Evolutionary conservation across 2,113 vertebrate genomes (phyloP).

Genomic region (Chaenogobius annularis): DNA sequence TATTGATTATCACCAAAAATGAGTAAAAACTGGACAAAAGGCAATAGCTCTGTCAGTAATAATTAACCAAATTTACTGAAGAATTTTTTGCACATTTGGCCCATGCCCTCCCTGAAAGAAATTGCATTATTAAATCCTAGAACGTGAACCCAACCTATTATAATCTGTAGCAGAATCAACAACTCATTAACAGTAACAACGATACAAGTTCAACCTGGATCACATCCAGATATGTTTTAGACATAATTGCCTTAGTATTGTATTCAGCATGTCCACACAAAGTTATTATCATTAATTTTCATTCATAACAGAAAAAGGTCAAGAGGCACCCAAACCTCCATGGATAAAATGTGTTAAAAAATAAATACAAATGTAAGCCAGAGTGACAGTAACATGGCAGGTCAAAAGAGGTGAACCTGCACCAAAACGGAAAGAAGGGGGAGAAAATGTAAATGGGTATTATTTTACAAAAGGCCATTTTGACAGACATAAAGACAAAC

Average conservation of each 20-base stretch:
- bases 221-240: background rate
- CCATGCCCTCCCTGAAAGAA: too few relatives aligned
- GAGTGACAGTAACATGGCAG: slow-evolving; percentile 13
- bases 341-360: background rate
- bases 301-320: background rate
- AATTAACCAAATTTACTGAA: too few relatives aligned
- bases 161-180: background rate
- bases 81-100: too few relatives aligned
- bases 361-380: background rate
- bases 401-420: slow-evolving; percentile 23
- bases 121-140: too few relatives aligned
- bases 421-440: background rate
- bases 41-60: too few relatives aligned
- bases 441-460: too few relatives aligned
- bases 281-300: background rate
- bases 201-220: background rate
- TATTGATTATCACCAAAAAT: too few relatives aligned
- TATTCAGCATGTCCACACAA: background rate
- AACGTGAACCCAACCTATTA: background rate
- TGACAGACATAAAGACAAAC: too few relatives aligned
- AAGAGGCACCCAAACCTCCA: background rate
- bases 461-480: too few relatives aligned
- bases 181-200: background rate
- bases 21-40: too few relatives aligned
- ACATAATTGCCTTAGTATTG: background rate